Evolutionary conservation across 2,113 vertebrate genomes (phyloP).

Genomic region (Peucedramus taeniatus): DNA sequence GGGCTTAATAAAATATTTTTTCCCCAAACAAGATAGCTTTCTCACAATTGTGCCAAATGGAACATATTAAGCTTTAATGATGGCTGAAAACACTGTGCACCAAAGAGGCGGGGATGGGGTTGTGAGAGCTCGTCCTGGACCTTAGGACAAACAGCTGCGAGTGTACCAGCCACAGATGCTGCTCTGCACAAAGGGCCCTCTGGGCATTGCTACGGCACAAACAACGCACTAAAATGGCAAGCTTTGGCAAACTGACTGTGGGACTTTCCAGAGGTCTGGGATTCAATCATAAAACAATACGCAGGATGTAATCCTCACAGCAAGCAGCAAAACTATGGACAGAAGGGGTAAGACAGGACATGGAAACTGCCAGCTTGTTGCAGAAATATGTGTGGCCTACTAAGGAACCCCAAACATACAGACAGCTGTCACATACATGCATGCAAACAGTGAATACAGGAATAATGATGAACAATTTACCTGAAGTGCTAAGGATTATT

Average conservation of each 20-base stretch:
- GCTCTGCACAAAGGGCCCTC: neutral
- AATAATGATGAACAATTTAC: neutral
- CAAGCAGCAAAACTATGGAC: neutral
- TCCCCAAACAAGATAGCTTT: slow-evolving; percentile 10
- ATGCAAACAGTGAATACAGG: neutral
- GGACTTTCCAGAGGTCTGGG: neutral
- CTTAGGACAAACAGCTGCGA: neutral
- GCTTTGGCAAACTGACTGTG: neutral
- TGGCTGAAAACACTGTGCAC: neutral
- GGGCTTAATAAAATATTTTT: neutral
- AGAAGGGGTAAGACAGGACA: neutral
- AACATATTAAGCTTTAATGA: slow-evolving; percentile 24
- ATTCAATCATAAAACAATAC: neutral
- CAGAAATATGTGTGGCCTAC: neutral
- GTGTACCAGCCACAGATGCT: neutral
- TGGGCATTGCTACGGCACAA: neutral
- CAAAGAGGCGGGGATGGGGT: neutral
- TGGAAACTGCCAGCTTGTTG: neutral
- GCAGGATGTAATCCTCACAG: neutral
- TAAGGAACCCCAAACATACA: neutral
- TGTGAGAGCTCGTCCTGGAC: neutral
- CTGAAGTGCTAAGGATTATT: neutral
- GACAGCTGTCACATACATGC: neutral
- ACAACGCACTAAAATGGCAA: neutral
- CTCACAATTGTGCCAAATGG: slow-evolving; percentile 9